phyloP scores from a whole-genome alignment of 2,888 invertebrate genomes.

The Scaptomyza caliginosa region DNA sequence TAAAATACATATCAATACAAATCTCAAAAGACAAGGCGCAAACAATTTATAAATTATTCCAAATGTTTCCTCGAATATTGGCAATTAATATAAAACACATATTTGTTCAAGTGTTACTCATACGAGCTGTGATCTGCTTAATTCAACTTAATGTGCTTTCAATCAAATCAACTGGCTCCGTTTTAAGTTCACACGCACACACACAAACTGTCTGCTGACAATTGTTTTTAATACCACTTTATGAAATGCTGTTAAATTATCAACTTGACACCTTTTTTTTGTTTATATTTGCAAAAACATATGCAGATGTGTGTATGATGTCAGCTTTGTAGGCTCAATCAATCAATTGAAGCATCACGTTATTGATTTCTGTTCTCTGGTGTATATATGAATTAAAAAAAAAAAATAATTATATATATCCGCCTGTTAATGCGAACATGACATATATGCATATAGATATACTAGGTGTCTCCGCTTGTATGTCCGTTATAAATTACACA shows the following conservation, averaged over 20 bases:
- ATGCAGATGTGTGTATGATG: background rate
- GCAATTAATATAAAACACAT: background rate
- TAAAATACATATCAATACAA: background rate
- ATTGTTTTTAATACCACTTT: background rate
- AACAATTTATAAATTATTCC: background rate
- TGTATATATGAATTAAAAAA: conserved; percentile 27
- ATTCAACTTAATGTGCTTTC: background rate
- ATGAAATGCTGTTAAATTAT: conserved; percentile 12
- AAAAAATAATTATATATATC: conserved; percentile 19
- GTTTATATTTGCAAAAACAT: background rate
- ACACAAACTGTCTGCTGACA: too few species aligned
- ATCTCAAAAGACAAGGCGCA: background rate
- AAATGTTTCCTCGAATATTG: background rate
- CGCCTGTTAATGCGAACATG: background rate
- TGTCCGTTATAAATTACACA: conserved; percentile 54
- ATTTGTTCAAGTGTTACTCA: background rate
- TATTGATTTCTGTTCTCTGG: conserved; percentile 34
- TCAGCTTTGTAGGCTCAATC: conserved; percentile 23
- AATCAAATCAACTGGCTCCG: background rate
- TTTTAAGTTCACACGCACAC: background rate
- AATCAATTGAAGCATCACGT: conserved; percentile 54
- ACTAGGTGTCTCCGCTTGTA: conserved; percentile 13
- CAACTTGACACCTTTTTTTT: conserved; percentile 23
- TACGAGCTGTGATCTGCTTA: background rate
- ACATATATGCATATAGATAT: background rate